phyloP scores from a whole-genome alignment of 2,888 invertebrate species.

The Nephrotoma flavescens region DNA sequence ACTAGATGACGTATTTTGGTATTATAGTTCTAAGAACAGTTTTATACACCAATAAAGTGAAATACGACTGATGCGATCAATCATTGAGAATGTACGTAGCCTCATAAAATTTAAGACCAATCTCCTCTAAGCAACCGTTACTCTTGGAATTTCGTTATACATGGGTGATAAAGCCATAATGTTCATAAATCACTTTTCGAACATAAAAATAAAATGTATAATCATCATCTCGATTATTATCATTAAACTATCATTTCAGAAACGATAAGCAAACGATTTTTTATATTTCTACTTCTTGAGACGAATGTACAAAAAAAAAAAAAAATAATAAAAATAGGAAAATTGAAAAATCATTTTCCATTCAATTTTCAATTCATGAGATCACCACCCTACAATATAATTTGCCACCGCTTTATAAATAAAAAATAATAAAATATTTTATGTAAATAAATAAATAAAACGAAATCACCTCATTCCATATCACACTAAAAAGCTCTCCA shows the following conservation, averaged over 20 bases:
- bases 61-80: too few species aligned
- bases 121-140: too few species aligned
- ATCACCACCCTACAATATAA: background rate
- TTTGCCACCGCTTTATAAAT: background rate
- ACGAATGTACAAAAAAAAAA: background rate
- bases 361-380: background rate
- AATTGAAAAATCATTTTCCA: background rate
- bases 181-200: background rate
- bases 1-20: too few species aligned
- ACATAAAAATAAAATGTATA: background rate
- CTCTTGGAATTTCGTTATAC: background rate
- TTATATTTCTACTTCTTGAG: background rate
- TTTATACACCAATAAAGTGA: too few species aligned
- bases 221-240: background rate
- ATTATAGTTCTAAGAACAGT: too few species aligned
- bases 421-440: background rate
- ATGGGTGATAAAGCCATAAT: background rate
- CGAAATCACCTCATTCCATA: background rate
- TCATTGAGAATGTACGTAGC: too few species aligned
- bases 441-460: background rate
- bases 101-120: too few species aligned
- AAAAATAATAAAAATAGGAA: background rate
- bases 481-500: background rate
- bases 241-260: background rate
- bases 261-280: background rate